Conservation (phyloP, 2,113 vertebrate genomes). For the Stigmatopora nigra region DNA sequence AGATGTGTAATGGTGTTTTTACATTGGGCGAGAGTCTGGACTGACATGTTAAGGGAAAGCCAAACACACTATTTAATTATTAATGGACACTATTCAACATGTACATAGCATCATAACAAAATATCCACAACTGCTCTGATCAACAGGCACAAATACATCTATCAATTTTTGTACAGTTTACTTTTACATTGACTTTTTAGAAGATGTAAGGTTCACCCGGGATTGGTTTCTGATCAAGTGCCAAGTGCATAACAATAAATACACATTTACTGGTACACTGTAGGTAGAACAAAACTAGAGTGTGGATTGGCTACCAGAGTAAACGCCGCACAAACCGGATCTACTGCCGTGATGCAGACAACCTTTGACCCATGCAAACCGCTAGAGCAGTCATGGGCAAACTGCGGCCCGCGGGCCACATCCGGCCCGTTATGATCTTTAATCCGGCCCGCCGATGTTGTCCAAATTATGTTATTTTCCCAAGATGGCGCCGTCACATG, state of each 20-base stretch:
- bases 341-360: not conserved
- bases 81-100: conserved; percentile 53
- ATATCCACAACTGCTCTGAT: conserved; percentile 41
- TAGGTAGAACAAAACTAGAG: not conserved
- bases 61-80: conserved; percentile 61
- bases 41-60: conserved; percentile 48
- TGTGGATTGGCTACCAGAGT: not conserved
- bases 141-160: conserved; percentile 19
- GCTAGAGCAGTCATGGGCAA: no score
- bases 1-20: conserved; percentile 60
- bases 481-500: no score
- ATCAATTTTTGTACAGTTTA: not conserved
- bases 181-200: not conserved
- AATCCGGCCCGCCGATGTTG: no score
- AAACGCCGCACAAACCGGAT: not conserved
- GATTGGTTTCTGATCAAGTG: not conserved
- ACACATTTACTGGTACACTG: not conserved
- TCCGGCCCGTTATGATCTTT: no score
- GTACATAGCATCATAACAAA: conserved; percentile 55
- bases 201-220: not conserved
- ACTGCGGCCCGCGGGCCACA: no score
- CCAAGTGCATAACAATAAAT: not conserved
- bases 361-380: not conserved
- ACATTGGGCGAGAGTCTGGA: conserved; percentile 59
- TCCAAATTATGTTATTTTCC: no score